Conservation (phyloP, 2,797 vertebrate species). For the Phrynocephalus guinanensis region DNA sequence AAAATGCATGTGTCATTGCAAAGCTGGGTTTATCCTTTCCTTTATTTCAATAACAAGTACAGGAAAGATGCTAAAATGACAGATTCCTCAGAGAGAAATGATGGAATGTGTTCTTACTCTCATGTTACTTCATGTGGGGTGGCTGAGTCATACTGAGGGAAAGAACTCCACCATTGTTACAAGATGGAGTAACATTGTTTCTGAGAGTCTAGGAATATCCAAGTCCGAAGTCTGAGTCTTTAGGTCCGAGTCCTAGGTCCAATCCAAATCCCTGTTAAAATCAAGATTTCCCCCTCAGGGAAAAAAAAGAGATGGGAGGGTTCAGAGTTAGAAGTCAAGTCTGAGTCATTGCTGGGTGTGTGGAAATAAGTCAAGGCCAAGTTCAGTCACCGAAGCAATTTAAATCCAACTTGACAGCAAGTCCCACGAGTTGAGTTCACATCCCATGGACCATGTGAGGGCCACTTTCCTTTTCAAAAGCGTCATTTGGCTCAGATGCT, state of each 20-base stretch:
- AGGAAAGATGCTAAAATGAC: conserved; percentile 47
- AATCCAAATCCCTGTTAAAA: too few species aligned
- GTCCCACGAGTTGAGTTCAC: too few species aligned
- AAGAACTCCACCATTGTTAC: conserved; percentile 52
- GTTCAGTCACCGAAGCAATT: too few species aligned
- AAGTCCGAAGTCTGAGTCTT: too few species aligned
- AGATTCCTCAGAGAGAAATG: conserved; percentile 51
- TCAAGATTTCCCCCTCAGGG: too few species aligned
- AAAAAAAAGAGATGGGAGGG: too few species aligned
- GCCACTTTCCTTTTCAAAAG: conserved; percentile 53
- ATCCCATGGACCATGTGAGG: conserved; percentile 11
- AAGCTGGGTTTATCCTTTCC: background rate
- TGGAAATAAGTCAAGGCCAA: too few species aligned
- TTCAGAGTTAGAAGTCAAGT: too few species aligned
- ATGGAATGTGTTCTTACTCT: conserved; percentile 52
- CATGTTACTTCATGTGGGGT: conserved; percentile 44
- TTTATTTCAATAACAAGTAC: conserved; percentile 55
- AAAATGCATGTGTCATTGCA: background rate
- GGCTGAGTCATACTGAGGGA: conserved; percentile 10
- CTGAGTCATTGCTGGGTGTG: too few species aligned
- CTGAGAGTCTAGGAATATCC: conserved; percentile 6
- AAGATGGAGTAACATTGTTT: conserved; percentile 42
- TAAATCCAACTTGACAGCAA: too few species aligned
- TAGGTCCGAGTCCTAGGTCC: too few species aligned
- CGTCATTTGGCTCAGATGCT: conserved; percentile 54